These are phyloP conservation scores for Scolopax bukidnonensis DNA, from an alignment of 2,797 vertebrate species.

Conservation along the genomic window DNA sequence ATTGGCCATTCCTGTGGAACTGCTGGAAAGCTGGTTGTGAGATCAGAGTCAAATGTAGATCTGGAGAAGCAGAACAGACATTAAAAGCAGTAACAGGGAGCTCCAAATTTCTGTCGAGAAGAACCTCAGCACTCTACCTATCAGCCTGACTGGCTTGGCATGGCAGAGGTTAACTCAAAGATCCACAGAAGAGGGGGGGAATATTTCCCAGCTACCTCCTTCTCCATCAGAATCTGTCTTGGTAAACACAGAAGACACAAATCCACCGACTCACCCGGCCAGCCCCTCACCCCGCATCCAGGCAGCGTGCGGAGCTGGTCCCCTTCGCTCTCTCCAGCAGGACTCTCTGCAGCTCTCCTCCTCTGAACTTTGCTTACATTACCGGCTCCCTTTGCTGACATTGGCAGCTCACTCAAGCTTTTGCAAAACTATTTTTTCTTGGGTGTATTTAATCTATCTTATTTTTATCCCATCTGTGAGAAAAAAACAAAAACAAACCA, in stretches of 20 bases:
- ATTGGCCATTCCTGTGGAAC: not conserved
- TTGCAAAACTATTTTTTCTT: conserved; percentile 72
- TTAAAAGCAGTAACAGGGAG: not conserved
- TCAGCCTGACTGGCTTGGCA: not conserved
- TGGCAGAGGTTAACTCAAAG: not conserved
- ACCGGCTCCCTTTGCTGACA: conserved; percentile 61
- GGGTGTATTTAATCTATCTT: conserved; percentile 72
- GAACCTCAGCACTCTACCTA: not conserved
- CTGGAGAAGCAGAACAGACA: not conserved
- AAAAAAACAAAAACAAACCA: not conserved
- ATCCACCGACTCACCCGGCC: rapidly evolving
- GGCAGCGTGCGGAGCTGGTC: not conserved
- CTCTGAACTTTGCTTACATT: conserved; percentile 57
- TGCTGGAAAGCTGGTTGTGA: not conserved
- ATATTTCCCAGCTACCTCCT: not conserved
- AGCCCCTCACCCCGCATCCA: not conserved
- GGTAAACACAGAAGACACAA: conserved; percentile 32
- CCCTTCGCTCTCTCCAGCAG: not conserved
- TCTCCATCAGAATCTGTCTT: not conserved
- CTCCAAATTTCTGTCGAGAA: not conserved
- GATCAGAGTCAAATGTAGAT: not conserved
- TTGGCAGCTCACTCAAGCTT: conserved; percentile 45
- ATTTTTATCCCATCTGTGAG: conserved; percentile 73
- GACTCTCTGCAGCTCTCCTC: not conserved
- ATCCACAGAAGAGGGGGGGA: not conserved